Conservation (phyloP, 2,113 vertebrate genomes). For the Ptilorrhoa leucosticta region DNA sequence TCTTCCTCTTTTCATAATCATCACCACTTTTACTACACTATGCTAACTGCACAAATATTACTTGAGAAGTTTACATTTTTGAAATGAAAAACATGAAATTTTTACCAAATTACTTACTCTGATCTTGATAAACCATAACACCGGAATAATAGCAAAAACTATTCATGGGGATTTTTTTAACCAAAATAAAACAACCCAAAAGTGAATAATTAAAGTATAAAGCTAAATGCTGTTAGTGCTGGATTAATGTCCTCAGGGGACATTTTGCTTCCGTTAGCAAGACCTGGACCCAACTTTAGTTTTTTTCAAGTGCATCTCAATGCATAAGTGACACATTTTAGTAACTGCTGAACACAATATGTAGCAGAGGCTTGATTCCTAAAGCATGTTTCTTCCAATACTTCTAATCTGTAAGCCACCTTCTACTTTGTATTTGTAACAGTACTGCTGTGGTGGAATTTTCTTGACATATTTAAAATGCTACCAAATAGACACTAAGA, state of each 20-base stretch:
- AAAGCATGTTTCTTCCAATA: neutral
- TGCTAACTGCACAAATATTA: neutral
- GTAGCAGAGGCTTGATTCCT: neutral
- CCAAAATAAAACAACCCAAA: neutral
- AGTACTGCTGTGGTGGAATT: neutral
- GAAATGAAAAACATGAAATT: constrained; percentile 2
- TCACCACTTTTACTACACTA: neutral
- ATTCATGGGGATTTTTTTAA: neutral
- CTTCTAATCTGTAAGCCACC: neutral
- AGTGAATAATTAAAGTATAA: neutral
- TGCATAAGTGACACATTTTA: neutral
- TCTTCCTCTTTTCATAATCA: neutral
- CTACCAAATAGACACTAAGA: neutral
- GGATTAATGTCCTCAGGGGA: neutral
- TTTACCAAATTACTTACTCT: neutral
- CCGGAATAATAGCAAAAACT: neutral
- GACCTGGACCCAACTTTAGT: neutral
- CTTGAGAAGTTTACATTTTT: constrained; percentile 59
- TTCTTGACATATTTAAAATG: neutral
- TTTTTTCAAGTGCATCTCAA: neutral
- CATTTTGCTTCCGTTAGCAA: constrained; percentile 11
- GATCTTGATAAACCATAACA: neutral
- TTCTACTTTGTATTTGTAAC: neutral
- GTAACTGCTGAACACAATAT: neutral
- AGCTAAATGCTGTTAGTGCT: neutral